Evolutionary conservation across 2,113 vertebrate species (phyloP), one percentile per base, ranked within the genome.

Genomic region (Dicaeum eximium): DNA sequence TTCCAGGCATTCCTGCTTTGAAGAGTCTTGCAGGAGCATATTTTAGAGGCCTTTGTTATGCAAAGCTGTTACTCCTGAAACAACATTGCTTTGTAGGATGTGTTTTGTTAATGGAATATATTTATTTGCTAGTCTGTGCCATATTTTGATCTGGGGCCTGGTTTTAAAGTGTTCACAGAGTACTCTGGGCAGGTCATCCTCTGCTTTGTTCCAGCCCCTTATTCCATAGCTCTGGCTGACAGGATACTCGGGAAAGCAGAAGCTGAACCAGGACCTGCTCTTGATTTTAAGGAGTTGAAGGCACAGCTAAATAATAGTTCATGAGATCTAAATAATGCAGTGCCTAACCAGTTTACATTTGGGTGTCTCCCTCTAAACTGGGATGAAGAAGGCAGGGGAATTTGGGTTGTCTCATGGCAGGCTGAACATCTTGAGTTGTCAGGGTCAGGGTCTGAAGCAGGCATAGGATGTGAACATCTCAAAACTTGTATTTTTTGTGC

Each of bases 1-100:
- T 97, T 96, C 92, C 92, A 93, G 64, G 58, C 82, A 50, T 80
- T 91, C 62, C 81, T 73, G 67, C 94, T 96, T 90, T 91, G 93
- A 94, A 91, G 90, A 73, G 58, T 58, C 64, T 73, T 58, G 62
- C 65, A 74, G 64, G 66, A 92, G 51, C 11, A 0, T 83, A 42
- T 77, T 96, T 83, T n/a, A 88, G 80, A 86, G 60, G 60, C 79
- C 85, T 94, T 94, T 94, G 92, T 96, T 95, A 42, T 25, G 50
- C 75, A 48, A 31, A 86, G 50, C 45, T 79, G 24, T 71, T 89
- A 38, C 38, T 95, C 88, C 82, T 94, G 90, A 94, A 94, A 96
- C 82, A 95, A 77, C 88, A 80, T 35, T 33, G 40, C 37, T 37
- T 75, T 27, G 38, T 65, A 35, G 82, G 82, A 50, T 54, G 54